These are phyloP conservation scores for Antheraea assamensis DNA, from an alignment of 2,888 invertebrate species.

Conservation along the genomic window DNA sequence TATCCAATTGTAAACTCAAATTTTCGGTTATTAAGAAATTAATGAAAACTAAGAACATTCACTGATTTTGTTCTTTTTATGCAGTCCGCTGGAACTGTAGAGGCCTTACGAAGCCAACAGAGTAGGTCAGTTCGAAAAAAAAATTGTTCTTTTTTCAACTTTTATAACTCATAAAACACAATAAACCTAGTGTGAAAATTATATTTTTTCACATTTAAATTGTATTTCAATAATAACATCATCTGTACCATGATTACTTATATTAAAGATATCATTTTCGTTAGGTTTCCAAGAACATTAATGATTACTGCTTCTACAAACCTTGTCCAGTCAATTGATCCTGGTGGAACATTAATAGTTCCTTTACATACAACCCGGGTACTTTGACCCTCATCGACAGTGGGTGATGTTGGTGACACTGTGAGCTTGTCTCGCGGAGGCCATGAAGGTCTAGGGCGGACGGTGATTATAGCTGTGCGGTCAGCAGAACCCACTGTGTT, in stretches of 20 bases:
- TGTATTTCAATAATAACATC: background rate
- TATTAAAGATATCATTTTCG: background rate
- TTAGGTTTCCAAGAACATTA: background rate
- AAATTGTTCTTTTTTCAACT: too few relatives aligned
- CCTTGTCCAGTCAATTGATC: conserved; percentile 81
- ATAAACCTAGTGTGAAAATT: background rate
- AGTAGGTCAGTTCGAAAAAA: too few relatives aligned
- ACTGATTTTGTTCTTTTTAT: too few relatives aligned
- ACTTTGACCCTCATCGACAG: conserved; percentile 70
- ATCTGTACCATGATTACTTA: background rate
- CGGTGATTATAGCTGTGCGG: conserved; percentile 85
- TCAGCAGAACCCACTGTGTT: conserved; percentile 86
- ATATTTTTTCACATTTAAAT: background rate
- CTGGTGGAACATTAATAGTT: conserved; percentile 83
- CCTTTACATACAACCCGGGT: conserved; percentile 79
- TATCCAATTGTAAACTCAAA: too few relatives aligned
- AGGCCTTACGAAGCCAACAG: too few relatives aligned
- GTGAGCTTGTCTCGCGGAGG: conserved; percentile 62
- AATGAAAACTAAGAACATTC: too few relatives aligned
- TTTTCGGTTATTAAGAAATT: too few relatives aligned
- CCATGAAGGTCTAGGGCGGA: conserved; percentile 71
- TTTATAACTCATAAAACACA: too few relatives aligned
- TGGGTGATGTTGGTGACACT: conserved; percentile 83
- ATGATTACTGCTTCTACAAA: conserved; percentile 37
- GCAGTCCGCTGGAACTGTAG: too few relatives aligned